Evolutionary conservation across 2,113 vertebrate species (phyloP), one percentile per base, ranked within the genome.

Genomic region (Nematolebias whitei): DNA sequence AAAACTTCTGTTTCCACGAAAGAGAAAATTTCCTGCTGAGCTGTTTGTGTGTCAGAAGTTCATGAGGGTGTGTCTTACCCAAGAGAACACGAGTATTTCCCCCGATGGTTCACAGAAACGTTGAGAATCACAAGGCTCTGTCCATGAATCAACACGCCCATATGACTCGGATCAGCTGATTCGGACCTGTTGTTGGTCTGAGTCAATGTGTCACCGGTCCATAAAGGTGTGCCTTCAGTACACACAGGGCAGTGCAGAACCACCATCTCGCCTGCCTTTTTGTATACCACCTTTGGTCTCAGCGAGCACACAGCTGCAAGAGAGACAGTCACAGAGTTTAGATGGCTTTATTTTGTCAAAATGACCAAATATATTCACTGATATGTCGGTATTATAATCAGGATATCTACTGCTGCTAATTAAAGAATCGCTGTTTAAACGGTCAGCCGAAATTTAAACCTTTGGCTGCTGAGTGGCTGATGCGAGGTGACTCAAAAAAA

Each of bases 61-160:
- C 16, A 14, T 0, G 7, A 24, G 26, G 14, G 52, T 53, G n/a
- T 10, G 22, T 60, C 57, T 69, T 60, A 90, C 88, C 86, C 32
- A n/a, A n/a, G 14, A 67, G 68, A 75, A n/a, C 86, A 90, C 0
- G 76, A 73, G 57, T 88, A 90, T 18, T 82, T 83, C 2, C 86
- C 86, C 19, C 82, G 60, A 45, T 87, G 78, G 0, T 57, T 40
- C 12, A 16, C 13, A 58, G 85, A 71, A 1, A 43, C 74, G 1
- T 0, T 65, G 18, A 85, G 62, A 16, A 90, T 75, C 0, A 80
- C 52, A 4, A 90, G 69, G 18, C 13, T 74, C 8, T 5, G 2
- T 10, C 44, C 52, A 2, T 62, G 24, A 57, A 72, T 1, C 68
- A 86, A 12, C 23, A 87, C 1, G 1, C n/a, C n/a, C n/a, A n/a